phyloP scores from a whole-genome alignment of 2,888 invertebrate species.

The Drosophila anceps region DNA sequence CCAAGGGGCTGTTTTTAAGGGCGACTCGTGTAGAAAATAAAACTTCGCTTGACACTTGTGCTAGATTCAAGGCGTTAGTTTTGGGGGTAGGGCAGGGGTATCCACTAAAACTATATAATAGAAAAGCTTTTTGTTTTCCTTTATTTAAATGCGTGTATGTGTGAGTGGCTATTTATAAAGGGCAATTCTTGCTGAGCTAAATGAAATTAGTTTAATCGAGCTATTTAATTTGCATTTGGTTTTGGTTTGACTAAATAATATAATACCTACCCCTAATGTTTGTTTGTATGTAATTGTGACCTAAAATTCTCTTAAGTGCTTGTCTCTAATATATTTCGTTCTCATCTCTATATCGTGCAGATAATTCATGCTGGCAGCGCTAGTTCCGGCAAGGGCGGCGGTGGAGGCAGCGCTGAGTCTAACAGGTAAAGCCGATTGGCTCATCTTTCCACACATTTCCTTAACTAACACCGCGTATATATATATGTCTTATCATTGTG shows the following conservation, averaged over 20 bases:
- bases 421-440: constrained; percentile 86
- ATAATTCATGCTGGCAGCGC: constrained; percentile 88
- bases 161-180: constrained; percentile 30
- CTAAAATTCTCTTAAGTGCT: constrained; percentile 27
- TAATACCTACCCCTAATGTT: constrained; percentile 15
- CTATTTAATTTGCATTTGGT: constrained; percentile 1
- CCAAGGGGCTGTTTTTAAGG: constrained; percentile 63
- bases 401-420: constrained; percentile 86
- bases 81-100: constrained; percentile 26
- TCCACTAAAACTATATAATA: constrained; percentile 22
- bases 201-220: constrained; percentile 9
- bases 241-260: not conserved
- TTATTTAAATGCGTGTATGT: constrained; percentile 21
- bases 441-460: not conserved
- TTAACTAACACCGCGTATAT: constrained; percentile 27
- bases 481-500: constrained; percentile 27
- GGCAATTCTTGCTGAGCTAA: constrained; percentile 8
- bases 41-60: constrained; percentile 63
- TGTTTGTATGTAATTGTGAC: constrained; percentile 15
- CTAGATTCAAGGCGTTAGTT: constrained; percentile 40
- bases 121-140: constrained; percentile 25
- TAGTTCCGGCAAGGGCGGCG: constrained; percentile 86
- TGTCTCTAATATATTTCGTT: constrained; percentile 25
- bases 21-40: constrained; percentile 47
- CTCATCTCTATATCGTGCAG: constrained; percentile 84